phyloP scores from a whole-genome alignment of 1,140 invertebrate genomes.

The Charaxes varanes region DNA sequence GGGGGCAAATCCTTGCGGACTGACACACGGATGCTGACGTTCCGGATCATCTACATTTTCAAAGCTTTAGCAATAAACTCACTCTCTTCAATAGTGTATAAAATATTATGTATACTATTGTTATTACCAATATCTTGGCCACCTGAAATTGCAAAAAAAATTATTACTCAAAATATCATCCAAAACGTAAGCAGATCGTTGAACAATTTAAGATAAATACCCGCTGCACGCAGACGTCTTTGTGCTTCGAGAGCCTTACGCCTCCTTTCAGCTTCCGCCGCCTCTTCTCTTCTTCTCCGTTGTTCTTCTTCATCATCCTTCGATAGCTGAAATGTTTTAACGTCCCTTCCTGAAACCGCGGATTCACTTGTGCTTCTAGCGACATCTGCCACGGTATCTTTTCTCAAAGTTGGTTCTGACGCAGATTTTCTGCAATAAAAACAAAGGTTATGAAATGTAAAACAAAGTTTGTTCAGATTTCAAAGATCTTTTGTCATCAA shows the following conservation, averaged over 20 bases:
- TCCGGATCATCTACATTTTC: slow-evolving; percentile 29
- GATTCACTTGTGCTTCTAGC: not conserved
- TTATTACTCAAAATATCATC: not conserved
- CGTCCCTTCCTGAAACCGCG: not conserved
- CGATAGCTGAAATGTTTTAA: too few relatives aligned
- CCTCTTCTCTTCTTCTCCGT: not conserved
- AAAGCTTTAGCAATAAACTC: too few relatives aligned
- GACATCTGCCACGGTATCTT: too few relatives aligned
- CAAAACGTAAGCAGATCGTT: not conserved
- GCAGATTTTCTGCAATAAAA: too few relatives aligned
- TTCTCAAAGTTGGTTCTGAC: too few relatives aligned
- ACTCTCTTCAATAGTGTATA: too few relatives aligned
- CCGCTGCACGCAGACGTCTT: not conserved
- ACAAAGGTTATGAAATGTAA: not conserved
- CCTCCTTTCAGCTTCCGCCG: not conserved
- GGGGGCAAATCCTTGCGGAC: too few relatives aligned
- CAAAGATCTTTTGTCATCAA: not conserved
- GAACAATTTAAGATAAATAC: not conserved
- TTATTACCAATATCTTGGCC: slow-evolving; percentile 1
- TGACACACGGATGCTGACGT: too few relatives aligned
- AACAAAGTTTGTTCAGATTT: not conserved
- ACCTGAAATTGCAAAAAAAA: slow-evolving; percentile 11
- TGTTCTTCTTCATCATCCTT: too few relatives aligned
- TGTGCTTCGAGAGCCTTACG: not conserved
- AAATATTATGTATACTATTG: slow-evolving; percentile 2